Evolutionary conservation across 2,888 invertebrate species (phyloP).

Genomic region (Hydriomena furcata): DNA sequence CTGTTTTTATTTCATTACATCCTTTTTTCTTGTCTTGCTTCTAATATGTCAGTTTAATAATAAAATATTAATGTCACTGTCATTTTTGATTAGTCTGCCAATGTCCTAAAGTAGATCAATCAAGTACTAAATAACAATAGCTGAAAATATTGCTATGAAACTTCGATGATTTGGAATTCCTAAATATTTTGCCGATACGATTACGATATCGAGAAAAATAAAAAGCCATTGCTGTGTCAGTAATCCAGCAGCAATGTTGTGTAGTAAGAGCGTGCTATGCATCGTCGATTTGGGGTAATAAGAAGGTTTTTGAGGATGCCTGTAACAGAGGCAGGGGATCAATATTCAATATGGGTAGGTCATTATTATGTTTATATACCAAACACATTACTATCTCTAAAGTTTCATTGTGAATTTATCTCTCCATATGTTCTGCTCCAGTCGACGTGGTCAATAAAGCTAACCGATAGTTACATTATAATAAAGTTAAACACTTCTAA

Average conservation of each 20-base stretch:
- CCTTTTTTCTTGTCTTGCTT: too few species aligned
- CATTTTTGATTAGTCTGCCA: too few species aligned
- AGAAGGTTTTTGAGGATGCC: slow-evolving; percentile 84
- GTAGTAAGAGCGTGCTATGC: slow-evolving; percentile 48
- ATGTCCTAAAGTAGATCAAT: too few species aligned
- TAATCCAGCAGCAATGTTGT: slow-evolving; percentile 53
- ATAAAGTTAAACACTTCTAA: background rate
- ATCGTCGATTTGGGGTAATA: slow-evolving; percentile 60
- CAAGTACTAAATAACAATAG: too few species aligned
- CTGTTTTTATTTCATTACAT: too few species aligned
- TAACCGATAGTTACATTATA: background rate
- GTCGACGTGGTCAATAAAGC: slow-evolving; percentile 2
- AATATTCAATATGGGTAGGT: slow-evolving; percentile 86
- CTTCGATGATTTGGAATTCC: background rate
- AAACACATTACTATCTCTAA: background rate
- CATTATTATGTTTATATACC: background rate
- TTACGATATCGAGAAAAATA: background rate
- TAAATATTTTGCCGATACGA: background rate
- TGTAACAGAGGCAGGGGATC: slow-evolving; percentile 74
- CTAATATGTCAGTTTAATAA: too few species aligned
- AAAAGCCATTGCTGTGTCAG: slow-evolving; percentile 46
- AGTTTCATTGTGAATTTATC: background rate
- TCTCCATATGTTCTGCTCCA: slow-evolving; percentile 4
- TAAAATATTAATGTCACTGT: too few species aligned
- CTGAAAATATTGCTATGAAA: background rate